phyloP scores from a whole-genome alignment of 2,888 invertebrate species.

The Automeris io region DNA sequence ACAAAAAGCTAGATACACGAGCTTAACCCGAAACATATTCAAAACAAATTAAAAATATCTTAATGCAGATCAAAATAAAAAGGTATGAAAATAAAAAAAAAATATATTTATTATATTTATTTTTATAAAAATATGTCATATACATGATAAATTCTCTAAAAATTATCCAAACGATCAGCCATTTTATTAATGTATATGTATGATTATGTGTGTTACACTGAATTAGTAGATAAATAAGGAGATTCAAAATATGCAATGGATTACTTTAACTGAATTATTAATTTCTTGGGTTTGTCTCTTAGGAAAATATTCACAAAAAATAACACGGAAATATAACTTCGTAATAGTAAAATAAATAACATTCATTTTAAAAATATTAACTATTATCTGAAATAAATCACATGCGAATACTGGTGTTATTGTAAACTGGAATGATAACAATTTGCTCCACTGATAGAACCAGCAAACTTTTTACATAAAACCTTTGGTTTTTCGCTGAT shows the following conservation, averaged over 20 bases:
- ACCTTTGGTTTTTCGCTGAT: conserved; percentile 13
- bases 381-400: conserved; percentile 18
- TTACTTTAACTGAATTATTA: conserved; percentile 1
- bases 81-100: conserved; percentile 17
- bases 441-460: too few relatives aligned
- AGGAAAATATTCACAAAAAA: neutral
- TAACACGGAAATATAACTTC: neutral
- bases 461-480: too few relatives aligned
- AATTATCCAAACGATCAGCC: conserved; percentile 20
- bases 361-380: conserved; percentile 9
- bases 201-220: too few relatives aligned
- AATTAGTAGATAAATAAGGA: conserved; percentile 1
- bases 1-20: too few relatives aligned
- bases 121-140: conserved; percentile 59
- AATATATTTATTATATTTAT: conserved; percentile 41
- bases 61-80: conserved; percentile 18
- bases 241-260: conserved; percentile 4
- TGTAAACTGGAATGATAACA: too few relatives aligned
- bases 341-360: conserved; percentile 6
- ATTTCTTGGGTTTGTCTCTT: neutral
- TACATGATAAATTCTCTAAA: conserved; percentile 19
- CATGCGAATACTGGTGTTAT: conserved; percentile 28
- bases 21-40: conserved; percentile 3
- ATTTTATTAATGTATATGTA: too few relatives aligned
- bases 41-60: conserved; percentile 10